Evolutionary conservation across 2,797 vertebrate species (phyloP), one percentile per base, ranked within the genome.

Genomic region (Mus caroli): DNA sequence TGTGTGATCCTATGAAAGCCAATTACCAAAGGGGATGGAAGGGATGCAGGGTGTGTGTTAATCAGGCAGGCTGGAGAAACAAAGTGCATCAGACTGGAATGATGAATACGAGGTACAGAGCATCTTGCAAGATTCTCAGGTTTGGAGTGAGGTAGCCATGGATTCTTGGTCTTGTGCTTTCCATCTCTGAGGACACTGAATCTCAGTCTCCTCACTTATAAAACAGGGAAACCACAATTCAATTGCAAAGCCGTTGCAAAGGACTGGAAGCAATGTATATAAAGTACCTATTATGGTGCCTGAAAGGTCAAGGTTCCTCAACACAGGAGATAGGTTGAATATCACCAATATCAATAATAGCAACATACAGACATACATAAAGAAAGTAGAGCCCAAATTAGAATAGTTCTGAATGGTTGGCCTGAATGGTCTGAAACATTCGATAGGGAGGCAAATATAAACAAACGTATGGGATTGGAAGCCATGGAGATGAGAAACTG

Each of bases 141-240:
- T 40, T 78, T 77, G 34, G 26, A 88, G 73, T n/a, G 22, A 91
- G 5, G 31, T 46, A 78, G n/a, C 37, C 6, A 40, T 26, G 14
- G 52, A 13, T 88, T 88, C 28, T 15, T 69, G 14, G 64, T 76
- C 22, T 85, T 34, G 40, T 12, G n/a, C 40, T 77, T 95, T 43
- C 17, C 69, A 20, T 7, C 31, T 64, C 31, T 46, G 83, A 92
- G 37, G 7, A 76, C 11, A 64, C 2, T 77, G 73, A 58, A 12
- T n/a, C 67, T 95, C n/a, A 34, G 12, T 58, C 88, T 94, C 79
- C 26, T 76, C 75, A 71, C 52, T 46, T 83, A 22, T 40, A 87
- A 56, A 86, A 43, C 28, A 22, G 40, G 0, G 34, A 2, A 34
- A 56, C 13, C 54, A 43, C 0, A 54, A 54, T 6, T 71, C 62